Evolutionary conservation across 2,888 invertebrate genomes (phyloP), one percentile per base, ranked within the genome.

Genomic region (Andrena dorsata): DNA sequence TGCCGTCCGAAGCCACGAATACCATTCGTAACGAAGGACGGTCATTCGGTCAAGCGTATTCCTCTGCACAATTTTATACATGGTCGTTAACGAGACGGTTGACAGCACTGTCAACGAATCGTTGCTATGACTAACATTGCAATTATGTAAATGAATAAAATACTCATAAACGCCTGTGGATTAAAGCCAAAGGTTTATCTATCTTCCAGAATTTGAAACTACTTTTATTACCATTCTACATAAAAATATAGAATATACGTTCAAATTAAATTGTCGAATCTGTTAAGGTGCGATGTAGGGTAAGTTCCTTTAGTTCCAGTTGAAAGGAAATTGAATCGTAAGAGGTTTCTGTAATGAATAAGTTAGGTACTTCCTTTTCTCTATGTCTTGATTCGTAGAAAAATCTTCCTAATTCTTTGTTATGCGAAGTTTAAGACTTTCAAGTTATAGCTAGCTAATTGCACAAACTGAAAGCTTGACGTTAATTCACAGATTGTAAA

Each of bases 81-180:
- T 60, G 78, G 68, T 49, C 81, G 78, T 82, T 81, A 80, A 81
- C 53, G 79, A 69, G 76, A 69, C 56, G 76, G 69, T 77, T 70
- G 60, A 73, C 75, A 61, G 73, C 70, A 68, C 66, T 83, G 88
- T 77, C 88, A 79, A 81, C 80, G 53, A 76, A 77, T 82, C 75
- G 68, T 81, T 77, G 71, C 58, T 60, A 60, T 79, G 81, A 80
- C 75, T 86, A 82, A 85, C 72, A 83, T 88, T 78, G 81, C 82
- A 88, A 86, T 88, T 86, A 86, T 80, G 85, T 85, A 83, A 86
- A 64, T 51, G 61, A 66, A 70, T 63, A 63, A 80, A 65, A 78
- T 81, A 76, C 83, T 71, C 65, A 74, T 77, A 80, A 71, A 82
- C 80, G 53, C 53, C 20, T 53, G n/a, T 53, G 53, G 20, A 8